phyloP scores from a whole-genome alignment of 2,888 invertebrate species.

The Harmothoe impar region DNA sequence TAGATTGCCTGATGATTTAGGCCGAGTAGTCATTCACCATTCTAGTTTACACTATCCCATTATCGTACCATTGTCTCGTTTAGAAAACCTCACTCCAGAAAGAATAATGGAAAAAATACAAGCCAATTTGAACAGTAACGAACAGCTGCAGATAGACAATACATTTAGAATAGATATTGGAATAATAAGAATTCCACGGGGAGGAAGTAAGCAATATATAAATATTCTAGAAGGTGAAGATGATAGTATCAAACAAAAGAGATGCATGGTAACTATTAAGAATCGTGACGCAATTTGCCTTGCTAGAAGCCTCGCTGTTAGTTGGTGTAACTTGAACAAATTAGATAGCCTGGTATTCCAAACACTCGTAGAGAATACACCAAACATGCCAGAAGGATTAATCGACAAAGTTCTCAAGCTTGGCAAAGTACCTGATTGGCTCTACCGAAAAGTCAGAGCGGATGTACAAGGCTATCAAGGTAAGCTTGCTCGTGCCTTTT shows the following conservation, averaged over 20 bases:
- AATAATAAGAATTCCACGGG: not conserved
- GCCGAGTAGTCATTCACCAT: slow-evolving; percentile 6
- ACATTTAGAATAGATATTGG: slow-evolving; percentile 22
- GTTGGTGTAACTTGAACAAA: not conserved
- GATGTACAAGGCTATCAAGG: not conserved
- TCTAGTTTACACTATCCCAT: not conserved
- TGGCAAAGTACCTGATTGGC: not conserved
- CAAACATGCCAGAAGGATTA: not conserved
- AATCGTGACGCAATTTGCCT: not conserved
- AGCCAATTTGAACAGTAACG: not conserved
- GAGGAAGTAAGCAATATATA: not conserved
- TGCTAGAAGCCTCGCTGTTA: not conserved
- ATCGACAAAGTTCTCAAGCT: not conserved
- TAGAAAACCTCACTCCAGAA: not conserved
- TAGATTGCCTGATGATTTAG: not conserved
- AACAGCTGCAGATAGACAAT: not conserved
- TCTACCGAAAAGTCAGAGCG: not conserved
- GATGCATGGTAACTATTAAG: not conserved
- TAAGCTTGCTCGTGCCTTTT: not conserved
- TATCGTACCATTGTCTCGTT: not conserved
- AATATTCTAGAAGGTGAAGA: not conserved
- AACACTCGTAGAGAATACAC: not conserved
- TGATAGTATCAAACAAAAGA: not conserved
- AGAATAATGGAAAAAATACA: not conserved
- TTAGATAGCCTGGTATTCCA: not conserved